Conservation (phyloP, 2,113 vertebrate genomes). For the Oceanites oceanicus region DNA sequence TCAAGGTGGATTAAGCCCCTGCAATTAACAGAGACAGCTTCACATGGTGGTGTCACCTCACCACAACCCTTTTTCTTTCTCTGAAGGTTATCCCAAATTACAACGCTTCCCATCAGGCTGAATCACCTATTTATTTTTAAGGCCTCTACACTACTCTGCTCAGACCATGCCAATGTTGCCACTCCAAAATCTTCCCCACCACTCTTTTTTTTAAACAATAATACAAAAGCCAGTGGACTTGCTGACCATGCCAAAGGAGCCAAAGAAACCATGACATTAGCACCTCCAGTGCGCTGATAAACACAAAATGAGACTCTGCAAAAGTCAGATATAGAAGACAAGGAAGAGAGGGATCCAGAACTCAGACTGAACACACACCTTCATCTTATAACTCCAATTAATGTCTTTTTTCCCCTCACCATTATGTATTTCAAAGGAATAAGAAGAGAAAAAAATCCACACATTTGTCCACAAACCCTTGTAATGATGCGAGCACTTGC, state of each 20-base stretch:
- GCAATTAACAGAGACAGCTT: background rate
- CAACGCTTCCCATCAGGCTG: background rate
- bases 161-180: background rate
- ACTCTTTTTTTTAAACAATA: background rate
- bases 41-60: background rate
- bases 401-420: background rate
- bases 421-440: background rate
- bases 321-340: background rate
- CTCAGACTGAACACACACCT: background rate
- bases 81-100: background rate
- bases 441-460: background rate
- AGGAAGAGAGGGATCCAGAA: background rate
- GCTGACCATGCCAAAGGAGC: background rate
- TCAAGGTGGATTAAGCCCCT: background rate
- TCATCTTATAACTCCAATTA: background rate
- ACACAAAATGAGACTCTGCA: background rate
- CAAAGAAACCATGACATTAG: background rate
- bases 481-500: background rate
- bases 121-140: background rate
- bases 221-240: background rate
- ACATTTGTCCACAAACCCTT: background rate
- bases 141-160: background rate
- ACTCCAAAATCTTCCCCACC: background rate
- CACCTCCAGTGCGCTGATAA: background rate
- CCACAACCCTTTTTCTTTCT: background rate